These are phyloP conservation scores for Pseudochirops corinnae DNA, from an alignment of 2,797 vertebrate genomes.

Conservation along the genomic window DNA sequence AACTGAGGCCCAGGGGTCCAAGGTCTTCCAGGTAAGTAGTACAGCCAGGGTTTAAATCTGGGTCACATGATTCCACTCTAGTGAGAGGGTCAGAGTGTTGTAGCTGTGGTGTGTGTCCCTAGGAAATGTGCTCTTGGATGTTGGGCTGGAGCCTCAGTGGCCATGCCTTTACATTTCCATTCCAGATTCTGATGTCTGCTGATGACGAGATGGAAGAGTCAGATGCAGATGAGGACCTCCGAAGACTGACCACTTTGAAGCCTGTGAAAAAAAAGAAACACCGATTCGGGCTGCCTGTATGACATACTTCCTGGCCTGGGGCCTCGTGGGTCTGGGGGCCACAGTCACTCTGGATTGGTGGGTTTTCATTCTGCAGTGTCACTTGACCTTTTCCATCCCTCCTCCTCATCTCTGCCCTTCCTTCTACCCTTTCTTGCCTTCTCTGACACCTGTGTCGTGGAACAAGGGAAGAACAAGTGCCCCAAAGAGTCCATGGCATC, in stretches of 20 bases:
- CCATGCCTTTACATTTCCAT: slow-evolving; percentile 48
- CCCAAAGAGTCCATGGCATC: slow-evolving; percentile 52
- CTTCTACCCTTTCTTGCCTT: slow-evolving; percentile 49
- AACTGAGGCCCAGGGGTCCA: background rate
- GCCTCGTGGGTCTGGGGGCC: slow-evolving; percentile 61
- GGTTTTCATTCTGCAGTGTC: slow-evolving; percentile 72
- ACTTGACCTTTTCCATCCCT: slow-evolving; percentile 58
- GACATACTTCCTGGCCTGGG: slow-evolving; percentile 83
- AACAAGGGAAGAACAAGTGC: slow-evolving; percentile 64
- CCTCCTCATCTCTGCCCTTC: slow-evolving; percentile 74
- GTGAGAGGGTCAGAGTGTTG: background rate
- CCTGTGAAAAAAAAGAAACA: slow-evolving; percentile 95
- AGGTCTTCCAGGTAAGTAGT: too few species aligned
- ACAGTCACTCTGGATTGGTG: slow-evolving; percentile 67
- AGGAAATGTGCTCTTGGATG: background rate
- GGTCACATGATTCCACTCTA: background rate
- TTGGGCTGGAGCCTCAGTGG: background rate
- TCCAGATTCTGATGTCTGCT: slow-evolving; percentile 96
- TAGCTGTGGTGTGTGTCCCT: background rate
- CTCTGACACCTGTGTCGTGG: slow-evolving; percentile 77
- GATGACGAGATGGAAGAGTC: slow-evolving; percentile 99
- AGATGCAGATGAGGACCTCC: slow-evolving; percentile 92
- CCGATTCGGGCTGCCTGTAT: slow-evolving; percentile 95
- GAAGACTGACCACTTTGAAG: slow-evolving; percentile 92
- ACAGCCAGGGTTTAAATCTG: background rate